Evolutionary conservation across 2,888 invertebrate genomes (phyloP), one percentile per base, ranked within the genome.

Genomic region (Lasioglossum marginatum): DNA sequence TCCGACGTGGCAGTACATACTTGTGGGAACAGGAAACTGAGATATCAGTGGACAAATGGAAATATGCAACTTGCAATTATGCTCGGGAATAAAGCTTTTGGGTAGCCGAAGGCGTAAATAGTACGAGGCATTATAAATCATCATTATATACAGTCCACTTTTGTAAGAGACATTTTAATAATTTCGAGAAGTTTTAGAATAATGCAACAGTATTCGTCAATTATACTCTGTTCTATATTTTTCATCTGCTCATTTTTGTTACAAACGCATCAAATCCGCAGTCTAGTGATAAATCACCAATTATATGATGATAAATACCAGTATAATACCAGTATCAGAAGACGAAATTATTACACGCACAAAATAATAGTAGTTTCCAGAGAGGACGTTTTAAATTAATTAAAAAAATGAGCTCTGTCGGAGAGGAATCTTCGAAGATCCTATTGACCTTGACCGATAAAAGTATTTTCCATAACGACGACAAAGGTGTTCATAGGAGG

Each of bases 401-500:
- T 23, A 8, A 23, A 52, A 23, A 8, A 8, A 0, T 2, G 1
- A 52, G 23, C 52, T 52, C 23, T 19, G 23, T 52, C 0, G 23
- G 8, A 52, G 52, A n/a, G 57, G 1, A 57, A 31, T 63, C 1
- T 63, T 16, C 1, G 31, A 63, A 5, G 31, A 27, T 23, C 16
- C n/a, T 8, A 52, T 23, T n/a, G 70, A n/a, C 40, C 70, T 70
- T 70, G 70, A 70, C 70, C 70, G 40, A 40, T n/a, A 70, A 70
- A 70, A 40, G 40, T 70, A 70, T 70, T 70, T 40, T 40, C 37
- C 70, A 16, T 70, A 70, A 52, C 45, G 57, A 52, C 31, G 27
- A 82, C 77, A 63, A 72, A 80, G 82, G 79, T 71, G 52, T 82
- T 45, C 34, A 34, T 75, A 34, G 19, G 66, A 76, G 75, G 70